A percentile compares a stretch with the other conserved stretches of the same genome.
Conservation (phyloP, 2,888 invertebrate species). For the Eupithecia inturbata region DNA sequence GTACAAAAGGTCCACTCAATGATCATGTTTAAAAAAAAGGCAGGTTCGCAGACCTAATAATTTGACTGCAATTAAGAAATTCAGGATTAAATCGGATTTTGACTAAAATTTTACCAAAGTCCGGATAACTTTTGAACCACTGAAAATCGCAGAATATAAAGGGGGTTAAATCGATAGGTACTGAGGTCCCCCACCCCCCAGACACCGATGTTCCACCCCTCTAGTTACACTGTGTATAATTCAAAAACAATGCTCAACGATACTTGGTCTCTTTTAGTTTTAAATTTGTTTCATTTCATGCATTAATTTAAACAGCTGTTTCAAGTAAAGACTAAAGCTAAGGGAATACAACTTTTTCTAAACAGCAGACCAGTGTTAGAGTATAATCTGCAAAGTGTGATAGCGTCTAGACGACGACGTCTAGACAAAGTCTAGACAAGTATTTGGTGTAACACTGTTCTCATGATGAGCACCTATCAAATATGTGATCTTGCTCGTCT, state of each 20-base stretch:
- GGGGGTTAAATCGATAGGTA: no score
- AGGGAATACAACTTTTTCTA: conserved; percentile 45
- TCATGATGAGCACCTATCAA: conserved; percentile 70
- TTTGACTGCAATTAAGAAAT: no score
- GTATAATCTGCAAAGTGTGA: conserved; percentile 69
- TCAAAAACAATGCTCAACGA: conserved; percentile 18
- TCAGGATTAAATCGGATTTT: no score
- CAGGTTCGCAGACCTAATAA: no score
- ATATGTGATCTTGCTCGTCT: conserved; percentile 57
- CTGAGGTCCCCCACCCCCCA: no score
- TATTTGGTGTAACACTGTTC: conserved; percentile 74
- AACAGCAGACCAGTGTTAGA: conserved; percentile 48
- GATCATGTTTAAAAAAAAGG: no score
- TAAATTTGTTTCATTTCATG: conserved; percentile 11
- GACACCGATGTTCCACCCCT: no score
- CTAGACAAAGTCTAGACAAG: conserved; percentile 83
- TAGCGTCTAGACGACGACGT: conserved; percentile 79
- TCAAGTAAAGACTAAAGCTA: conserved; percentile 35
- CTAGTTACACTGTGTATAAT: no score
- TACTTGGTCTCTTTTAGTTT: conserved; percentile 13
- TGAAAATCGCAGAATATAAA: no score
- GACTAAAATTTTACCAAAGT: no score
- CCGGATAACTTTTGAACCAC: no score
- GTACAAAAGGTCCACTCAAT: no score
- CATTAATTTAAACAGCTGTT: conserved; percentile 32